Percentiles rank a stretch among this genome's conserved stretches.
phyloP scores from a whole-genome alignment of 2,797 vertebrate species.

The Manis javanica region DNA sequence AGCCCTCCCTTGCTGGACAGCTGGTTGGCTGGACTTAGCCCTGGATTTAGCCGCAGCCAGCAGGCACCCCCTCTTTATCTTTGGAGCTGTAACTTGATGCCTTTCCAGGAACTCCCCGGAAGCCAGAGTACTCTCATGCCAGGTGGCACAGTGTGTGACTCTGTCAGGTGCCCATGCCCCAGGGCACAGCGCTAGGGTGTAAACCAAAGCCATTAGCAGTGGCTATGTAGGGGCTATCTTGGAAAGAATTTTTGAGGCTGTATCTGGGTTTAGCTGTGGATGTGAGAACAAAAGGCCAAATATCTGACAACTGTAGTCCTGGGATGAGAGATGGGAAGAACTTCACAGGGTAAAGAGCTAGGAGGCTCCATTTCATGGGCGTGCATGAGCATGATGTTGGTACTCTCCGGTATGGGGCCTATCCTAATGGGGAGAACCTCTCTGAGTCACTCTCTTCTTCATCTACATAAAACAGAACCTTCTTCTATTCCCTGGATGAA shows the following conservation, averaged over 20 bases:
- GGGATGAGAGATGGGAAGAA: slow-evolving; percentile 24
- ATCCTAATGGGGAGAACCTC: neutral
- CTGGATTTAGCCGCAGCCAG: neutral
- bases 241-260: neutral
- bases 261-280: slow-evolving; percentile 20
- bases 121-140: slow-evolving; percentile 57
- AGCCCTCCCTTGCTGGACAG: neutral
- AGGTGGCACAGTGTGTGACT: neutral
- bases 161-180: neutral
- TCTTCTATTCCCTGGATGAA: neutral
- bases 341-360: neutral
- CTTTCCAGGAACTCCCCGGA: slow-evolving; percentile 66
- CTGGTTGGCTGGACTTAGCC: neutral
- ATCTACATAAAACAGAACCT: neutral
- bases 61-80: neutral
- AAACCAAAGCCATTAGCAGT: neutral
- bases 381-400: neutral
- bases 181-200: neutral
- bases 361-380: neutral
- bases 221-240: neutral
- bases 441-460: neutral
- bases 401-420: neutral
- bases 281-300: neutral
- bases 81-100: slow-evolving; percentile 63
- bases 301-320: neutral